Percentiles rank a stretch among this genome's conserved stretches.
Evolutionary conservation across 2,888 invertebrate species (phyloP).

Genomic region (Ichneumoninae sp.): DNA sequence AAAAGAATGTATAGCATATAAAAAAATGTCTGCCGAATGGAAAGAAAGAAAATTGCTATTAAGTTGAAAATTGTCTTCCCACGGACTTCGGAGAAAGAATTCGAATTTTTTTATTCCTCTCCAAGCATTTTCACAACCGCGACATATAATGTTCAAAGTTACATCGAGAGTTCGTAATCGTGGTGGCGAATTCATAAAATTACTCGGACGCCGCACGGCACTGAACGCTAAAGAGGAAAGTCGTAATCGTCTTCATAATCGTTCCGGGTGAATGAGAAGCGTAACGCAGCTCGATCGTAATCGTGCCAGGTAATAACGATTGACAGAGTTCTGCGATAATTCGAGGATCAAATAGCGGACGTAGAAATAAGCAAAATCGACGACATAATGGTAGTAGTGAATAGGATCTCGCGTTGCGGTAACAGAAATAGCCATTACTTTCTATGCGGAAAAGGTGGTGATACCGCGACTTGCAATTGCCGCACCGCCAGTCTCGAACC

Average conservation of each 20-base stretch:
- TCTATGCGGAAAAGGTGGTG: conserved; percentile 64
- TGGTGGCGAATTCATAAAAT: not conserved
- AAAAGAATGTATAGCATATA: not conserved
- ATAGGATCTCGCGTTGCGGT: conserved; percentile 39
- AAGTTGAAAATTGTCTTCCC: not conserved
- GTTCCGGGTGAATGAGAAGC: conserved; percentile 7
- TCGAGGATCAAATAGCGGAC: conserved; percentile 27
- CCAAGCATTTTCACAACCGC: conserved; percentile 17
- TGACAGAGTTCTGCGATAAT: conserved; percentile 11
- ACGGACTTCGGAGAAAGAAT: not conserved
- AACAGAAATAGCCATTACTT: conserved; percentile 52
- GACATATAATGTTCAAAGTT: conserved; percentile 4
- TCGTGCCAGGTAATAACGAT: conserved; percentile 2
- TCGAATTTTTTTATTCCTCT: not conserved
- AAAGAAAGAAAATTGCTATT: not conserved
- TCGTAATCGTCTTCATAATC: conserved; percentile 5
- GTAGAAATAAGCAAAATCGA: conserved; percentile 50
- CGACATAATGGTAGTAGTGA: conserved; percentile 55
- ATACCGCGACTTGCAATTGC: conserved; percentile 41
- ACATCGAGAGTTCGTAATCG: conserved; percentile 34
- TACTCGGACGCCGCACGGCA: not conserved
- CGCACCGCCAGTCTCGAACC: conserved; percentile 19
- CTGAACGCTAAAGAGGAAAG: not conserved
- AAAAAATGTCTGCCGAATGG: not conserved
- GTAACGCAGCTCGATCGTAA: not conserved